Base-by-base conservation (phyloP, 64 coral and sea anemone species). In the Astreopora myriophthalma region DNA sequence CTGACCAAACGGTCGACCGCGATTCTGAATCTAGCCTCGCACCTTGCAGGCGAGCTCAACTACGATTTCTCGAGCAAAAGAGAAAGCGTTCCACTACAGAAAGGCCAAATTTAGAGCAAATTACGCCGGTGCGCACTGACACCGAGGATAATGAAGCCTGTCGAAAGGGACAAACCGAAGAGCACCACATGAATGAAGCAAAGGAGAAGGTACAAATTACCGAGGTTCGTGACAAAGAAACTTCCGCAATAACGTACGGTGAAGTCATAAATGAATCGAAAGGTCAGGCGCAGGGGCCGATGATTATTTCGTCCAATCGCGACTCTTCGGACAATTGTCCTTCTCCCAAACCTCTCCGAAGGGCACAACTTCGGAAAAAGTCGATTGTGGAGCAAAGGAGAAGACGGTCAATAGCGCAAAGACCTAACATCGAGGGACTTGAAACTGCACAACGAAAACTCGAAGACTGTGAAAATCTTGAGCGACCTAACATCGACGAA, bases 331-430 rank as follows among this genome's bases (percentile, higher is more conserved):
- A 63, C 6, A 38, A 22, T 9, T 23, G 32, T 82, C 52, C 58
- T 11, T 82, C 79, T 83, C 57, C 79, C 1, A 83, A 83, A 25
- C 79, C 79, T 38, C 79, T 64, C 16, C 30, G 79, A 57, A 83
- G 79, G 58, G 79, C 79, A n/a, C 79, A 83, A 34, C 55, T 83
- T n/a, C 32, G 79, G 20, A 83, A 83, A 20, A 83, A 65, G 79
- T 83, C 79, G 17, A 83, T 83, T 24, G 57, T 83, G 8, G 79
- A 83, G 30, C 79, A 83, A 38, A 32, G 79, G 29, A 83, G 79
- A 19, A 60, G 51, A 37, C 28, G 48, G 22, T 83, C 79, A 0
- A 23, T 64, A 7, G 79, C 51, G 7, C 31, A 35, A 83, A 83
- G 55, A 38, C 79, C 79, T 11, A 83, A 83, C 79, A 0, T 83